Base-by-base conservation (phyloP, 2,113 vertebrate species). In the Nesoenas mayeri region DNA sequence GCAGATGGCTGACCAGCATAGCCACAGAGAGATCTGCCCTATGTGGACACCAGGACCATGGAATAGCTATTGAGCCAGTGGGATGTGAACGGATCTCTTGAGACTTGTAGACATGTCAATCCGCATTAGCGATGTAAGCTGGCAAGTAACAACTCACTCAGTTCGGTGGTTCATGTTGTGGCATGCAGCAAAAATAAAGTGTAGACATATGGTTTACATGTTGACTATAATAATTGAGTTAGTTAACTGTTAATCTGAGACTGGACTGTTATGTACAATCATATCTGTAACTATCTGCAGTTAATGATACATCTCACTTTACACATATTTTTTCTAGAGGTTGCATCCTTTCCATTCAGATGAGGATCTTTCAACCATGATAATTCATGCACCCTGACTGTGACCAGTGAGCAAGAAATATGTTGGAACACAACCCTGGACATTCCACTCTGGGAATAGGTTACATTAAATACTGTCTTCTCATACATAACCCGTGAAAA, bases 371-470 rank as follows among this genome's bases (percentile, higher is more conserved):
- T 86, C 82, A 91, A 19, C 75, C 72, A 22, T 58, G 38, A 25
- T 31, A 61, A 75, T 66, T 93, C 48, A 51, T n/a, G 58, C 19
- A 72, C 53, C 29, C 38, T 53, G 47, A 75, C 38, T 62, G 34
- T 89, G 84, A 89, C 58, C 38, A 83, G 34, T 1, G 21, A 77
- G 32, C 47, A 64, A 51, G 44, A 83, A 81, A 10, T 54, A 36
- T 74, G 56, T 64, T 88, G 84, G 87, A 94, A 81, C 42, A 79
- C 77, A 29, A 75, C 25, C 24, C 50, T 79, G 85, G 62, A 94
- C 85, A 51, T 94, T 95, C 89, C 11, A 10, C 47, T 84, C 67
- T 50, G 29, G 64, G 90, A 94, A 90, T 85, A 90, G 82, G 82
- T 90, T 83, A 70, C 11, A 5, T 84, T 40, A 93, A 90, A 74